Percentiles rank a stretch among this genome's conserved stretches.
Conservation (phyloP, 2,888 invertebrate genomes). For the Mesochorus sp. region DNA sequence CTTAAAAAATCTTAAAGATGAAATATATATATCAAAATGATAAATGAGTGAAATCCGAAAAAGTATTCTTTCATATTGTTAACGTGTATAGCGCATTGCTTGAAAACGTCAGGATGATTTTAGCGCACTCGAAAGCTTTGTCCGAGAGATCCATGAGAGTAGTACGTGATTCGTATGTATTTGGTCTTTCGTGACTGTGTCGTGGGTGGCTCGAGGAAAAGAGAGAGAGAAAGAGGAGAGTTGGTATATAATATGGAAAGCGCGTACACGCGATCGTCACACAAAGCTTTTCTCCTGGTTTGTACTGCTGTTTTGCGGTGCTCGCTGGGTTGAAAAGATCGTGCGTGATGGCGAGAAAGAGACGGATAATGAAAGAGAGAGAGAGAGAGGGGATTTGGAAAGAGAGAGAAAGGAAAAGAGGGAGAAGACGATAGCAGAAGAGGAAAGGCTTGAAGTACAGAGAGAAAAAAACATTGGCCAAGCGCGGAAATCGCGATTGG, state of each 20-base stretch:
- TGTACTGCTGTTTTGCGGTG: conserved; percentile 31
- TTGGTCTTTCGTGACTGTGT: conserved; percentile 17
- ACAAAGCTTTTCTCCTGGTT: conserved; percentile 31
- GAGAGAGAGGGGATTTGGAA: conserved; percentile 5
- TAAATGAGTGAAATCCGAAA: neutral
- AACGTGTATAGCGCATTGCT: too few species aligned
- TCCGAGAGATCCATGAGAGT: neutral
- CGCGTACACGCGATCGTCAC: conserved; percentile 47
- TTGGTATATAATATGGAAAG: conserved; percentile 40
- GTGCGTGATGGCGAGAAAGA: conserved; percentile 34
- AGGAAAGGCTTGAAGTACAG: neutral
- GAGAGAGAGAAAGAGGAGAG: conserved; percentile 25
- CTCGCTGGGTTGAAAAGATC: conserved; percentile 42
- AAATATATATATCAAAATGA: neutral
- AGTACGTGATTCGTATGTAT: conserved; percentile 14
- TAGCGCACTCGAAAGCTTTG: neutral
- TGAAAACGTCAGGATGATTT: conserved; percentile 4
- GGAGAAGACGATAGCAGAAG: conserved; percentile 20
- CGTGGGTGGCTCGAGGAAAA: conserved; percentile 34
- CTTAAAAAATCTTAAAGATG: too few species aligned
- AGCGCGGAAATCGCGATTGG: conserved; percentile 49
- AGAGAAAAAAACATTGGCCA: conserved; percentile 30
- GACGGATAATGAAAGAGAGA: neutral
- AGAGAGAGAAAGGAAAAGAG: neutral
- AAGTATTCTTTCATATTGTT: neutral